Conservation (phyloP, 2,113 vertebrate genomes). For the Poecile atricapillus region DNA sequence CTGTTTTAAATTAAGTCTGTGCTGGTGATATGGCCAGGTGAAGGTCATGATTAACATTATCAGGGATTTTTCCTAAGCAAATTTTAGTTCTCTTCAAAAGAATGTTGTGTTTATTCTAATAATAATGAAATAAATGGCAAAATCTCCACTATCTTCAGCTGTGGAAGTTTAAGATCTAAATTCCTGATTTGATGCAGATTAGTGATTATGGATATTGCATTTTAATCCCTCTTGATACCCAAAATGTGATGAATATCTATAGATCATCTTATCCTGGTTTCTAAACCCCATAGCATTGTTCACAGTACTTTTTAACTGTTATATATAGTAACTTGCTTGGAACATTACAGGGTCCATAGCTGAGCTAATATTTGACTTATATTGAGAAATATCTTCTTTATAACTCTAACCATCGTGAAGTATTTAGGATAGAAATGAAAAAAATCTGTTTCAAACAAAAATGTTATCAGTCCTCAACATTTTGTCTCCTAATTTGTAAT, state of each 20-base stretch:
- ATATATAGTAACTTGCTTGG: background rate
- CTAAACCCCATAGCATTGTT: background rate
- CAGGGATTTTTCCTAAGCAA: background rate
- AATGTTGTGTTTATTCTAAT: background rate
- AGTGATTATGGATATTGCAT: background rate
- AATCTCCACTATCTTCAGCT: background rate
- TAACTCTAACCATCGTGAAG: background rate
- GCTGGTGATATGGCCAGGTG: background rate
- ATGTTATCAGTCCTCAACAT: background rate
- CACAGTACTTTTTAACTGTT: background rate
- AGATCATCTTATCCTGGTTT: background rate
- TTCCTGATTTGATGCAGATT: background rate
- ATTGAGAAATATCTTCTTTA: background rate
- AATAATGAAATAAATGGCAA: background rate
- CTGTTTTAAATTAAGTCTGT: background rate
- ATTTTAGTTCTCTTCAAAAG: background rate
- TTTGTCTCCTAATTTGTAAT: background rate
- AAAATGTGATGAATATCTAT: background rate
- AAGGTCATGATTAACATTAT: background rate
- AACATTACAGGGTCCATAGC: fast-evolving
- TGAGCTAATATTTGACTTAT: background rate
- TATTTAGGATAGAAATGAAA: background rate
- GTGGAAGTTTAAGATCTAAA: background rate
- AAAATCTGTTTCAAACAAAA: background rate
- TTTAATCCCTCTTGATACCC: background rate